These are phyloP conservation scores for Neodiprion lecontei DNA, from an alignment of 1,140 invertebrate species.

Conservation along the genomic window DNA sequence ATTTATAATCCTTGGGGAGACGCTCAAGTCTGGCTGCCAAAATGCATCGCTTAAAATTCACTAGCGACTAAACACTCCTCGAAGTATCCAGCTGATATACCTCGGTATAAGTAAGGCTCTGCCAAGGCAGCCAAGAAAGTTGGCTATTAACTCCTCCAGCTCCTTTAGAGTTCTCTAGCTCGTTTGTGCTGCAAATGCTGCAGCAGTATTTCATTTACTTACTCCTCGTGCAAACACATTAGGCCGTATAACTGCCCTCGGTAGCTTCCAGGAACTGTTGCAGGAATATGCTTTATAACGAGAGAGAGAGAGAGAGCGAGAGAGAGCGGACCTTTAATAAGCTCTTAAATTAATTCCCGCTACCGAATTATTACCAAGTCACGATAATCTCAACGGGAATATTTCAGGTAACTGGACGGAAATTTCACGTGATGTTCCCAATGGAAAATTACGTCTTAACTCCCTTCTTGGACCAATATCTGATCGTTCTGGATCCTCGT, in stretches of 20 bases:
- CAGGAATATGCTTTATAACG: too few relatives aligned
- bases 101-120: neutral
- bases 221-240: constrained; percentile 39
- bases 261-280: too few relatives aligned
- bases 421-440: too few relatives aligned
- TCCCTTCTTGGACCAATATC: too few relatives aligned
- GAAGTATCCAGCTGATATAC: constrained; percentile 8
- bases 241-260: constrained; percentile 16
- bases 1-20: neutral
- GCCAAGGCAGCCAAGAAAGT: constrained; percentile 39
- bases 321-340: too few relatives aligned
- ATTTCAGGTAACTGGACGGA: too few relatives aligned
- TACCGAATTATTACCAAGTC: too few relatives aligned
- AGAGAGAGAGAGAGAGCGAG: too few relatives aligned
- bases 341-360: too few relatives aligned
- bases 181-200: constrained; percentile 37
- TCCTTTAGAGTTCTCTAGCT: constrained; percentile 30
- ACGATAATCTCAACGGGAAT: too few relatives aligned
- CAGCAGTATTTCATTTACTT: constrained; percentile 45
- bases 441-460: too few relatives aligned
- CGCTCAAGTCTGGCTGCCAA: neutral
- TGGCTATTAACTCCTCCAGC: constrained; percentile 41
- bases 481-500: too few relatives aligned
- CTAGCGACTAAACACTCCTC: constrained; percentile 2
- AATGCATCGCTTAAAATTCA: neutral